Conservation (phyloP, 2,797 vertebrate genomes). For the Alauda arvensis region DNA sequence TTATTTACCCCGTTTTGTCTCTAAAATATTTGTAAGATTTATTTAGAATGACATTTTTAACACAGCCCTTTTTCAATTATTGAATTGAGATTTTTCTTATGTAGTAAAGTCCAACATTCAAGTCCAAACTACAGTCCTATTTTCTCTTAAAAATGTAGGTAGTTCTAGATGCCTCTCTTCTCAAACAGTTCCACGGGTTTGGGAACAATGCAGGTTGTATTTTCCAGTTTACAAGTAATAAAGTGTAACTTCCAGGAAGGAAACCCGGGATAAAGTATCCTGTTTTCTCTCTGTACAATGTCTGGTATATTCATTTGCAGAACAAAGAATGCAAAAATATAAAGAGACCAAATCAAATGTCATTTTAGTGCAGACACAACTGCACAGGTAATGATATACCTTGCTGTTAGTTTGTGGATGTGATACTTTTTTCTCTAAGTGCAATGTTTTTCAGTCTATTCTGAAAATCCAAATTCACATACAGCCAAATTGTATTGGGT, state of each 20-base stretch:
- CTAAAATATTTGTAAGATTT: not conserved
- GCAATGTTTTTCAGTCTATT: not conserved
- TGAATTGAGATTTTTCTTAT: not conserved
- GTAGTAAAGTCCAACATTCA: not conserved
- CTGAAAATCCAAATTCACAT: not conserved
- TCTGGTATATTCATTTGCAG: not conserved
- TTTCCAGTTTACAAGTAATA: constrained; percentile 11
- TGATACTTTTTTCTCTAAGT: not conserved
- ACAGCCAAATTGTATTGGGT: not conserved
- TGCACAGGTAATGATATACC: not conserved
- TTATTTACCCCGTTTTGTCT: not conserved
- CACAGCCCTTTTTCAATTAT: not conserved
- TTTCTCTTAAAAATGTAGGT: not conserved
- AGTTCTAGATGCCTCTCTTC: not conserved
- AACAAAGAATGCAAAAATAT: not conserved
- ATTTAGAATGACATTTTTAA: not conserved
- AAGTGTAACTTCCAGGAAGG: not conserved
- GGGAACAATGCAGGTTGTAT: not conserved
- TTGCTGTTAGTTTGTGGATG: not conserved
- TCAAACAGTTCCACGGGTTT: not conserved
- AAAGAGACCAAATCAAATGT: not conserved
- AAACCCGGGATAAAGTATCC: not conserved
- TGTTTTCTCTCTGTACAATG: not conserved
- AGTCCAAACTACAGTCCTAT: not conserved
- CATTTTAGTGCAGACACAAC: not conserved